phyloP scores from a whole-genome alignment of 2,888 invertebrate genomes.

The Andrena bicolor region DNA sequence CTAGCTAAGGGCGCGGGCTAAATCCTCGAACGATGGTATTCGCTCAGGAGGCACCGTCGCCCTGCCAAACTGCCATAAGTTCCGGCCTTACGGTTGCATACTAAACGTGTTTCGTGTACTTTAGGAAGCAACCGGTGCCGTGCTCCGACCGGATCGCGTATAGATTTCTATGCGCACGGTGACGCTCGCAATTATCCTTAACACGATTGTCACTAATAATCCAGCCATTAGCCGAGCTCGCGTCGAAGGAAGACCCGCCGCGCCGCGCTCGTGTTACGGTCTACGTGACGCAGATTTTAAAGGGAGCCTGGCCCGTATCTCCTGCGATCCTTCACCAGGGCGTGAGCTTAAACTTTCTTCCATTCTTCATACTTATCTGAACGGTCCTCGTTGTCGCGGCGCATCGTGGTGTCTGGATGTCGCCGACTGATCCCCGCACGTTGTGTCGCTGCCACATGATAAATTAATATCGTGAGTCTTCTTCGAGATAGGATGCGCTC shows the following conservation, averaged over 20 bases:
- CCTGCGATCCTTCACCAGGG: constrained; percentile 18
- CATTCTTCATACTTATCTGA: constrained; percentile 46
- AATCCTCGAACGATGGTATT: constrained; percentile 64
- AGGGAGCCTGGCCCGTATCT: constrained; percentile 2
- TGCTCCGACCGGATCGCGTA: constrained; percentile 55
- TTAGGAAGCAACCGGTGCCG: constrained; percentile 57
- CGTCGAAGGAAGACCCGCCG: constrained; percentile 46
- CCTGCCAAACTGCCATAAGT: constrained; percentile 67
- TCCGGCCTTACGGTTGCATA: constrained; percentile 49
- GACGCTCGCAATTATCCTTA: constrained; percentile 71
- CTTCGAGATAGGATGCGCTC: background rate
- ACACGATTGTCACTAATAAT: constrained; percentile 73
- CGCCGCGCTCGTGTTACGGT: constrained; percentile 29
- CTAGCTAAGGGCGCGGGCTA: constrained; percentile 49
- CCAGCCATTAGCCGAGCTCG: constrained; percentile 69
- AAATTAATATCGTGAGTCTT: background rate
- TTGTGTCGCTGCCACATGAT: background rate
- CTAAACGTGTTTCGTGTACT: constrained; percentile 57
- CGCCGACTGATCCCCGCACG: background rate
- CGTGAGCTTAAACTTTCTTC: constrained; percentile 35
- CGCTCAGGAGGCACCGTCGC: constrained; percentile 11
- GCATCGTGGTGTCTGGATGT: constrained; percentile 2
- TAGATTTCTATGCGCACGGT: constrained; percentile 68
- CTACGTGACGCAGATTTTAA: constrained; percentile 58
- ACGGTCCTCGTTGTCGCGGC: background rate